Evolutionary conservation across 2,797 vertebrate genomes (phyloP).

Genomic region (Siniperca undulata): DNA sequence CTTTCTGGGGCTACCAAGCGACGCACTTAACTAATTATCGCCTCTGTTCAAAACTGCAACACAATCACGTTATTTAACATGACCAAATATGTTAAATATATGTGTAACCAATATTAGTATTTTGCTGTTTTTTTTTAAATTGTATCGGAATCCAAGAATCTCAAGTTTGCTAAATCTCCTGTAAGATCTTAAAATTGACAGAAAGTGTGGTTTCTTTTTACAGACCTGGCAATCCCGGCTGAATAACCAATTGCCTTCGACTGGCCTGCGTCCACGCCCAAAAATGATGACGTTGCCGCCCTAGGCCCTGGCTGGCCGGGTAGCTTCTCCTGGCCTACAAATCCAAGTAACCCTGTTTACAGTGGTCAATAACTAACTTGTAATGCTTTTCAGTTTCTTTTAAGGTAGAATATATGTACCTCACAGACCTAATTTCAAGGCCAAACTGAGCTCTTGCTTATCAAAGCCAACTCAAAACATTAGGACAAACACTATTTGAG

Average conservation of each 20-base stretch:
- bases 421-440: neutral
- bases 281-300: slow-evolving; percentile 67
- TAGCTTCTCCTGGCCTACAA: slow-evolving; percentile 55
- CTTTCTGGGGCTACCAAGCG: slow-evolving; percentile 26
- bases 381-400: neutral
- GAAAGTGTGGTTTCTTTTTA: slow-evolving; percentile 30
- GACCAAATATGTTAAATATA: accelerated
- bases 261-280: slow-evolving; percentile 68
- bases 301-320: slow-evolving; percentile 40
- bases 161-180: accelerated
- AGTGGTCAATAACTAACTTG: neutral
- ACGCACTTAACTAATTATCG: too few species aligned
- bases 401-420: neutral
- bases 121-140: neutral
- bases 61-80: neutral
- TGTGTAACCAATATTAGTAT: accelerated
- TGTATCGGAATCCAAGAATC: accelerated
- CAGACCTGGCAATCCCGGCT: slow-evolving; percentile 68
- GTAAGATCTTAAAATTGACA: neutral
- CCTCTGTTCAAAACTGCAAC: neutral
- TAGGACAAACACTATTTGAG: neutral
- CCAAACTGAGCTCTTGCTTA: neutral
- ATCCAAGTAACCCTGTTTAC: slow-evolving; percentile 23
- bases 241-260: slow-evolving; percentile 36
- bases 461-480: slow-evolving; percentile 1